These are phyloP conservation scores for Lophotis ruficrista DNA, from an alignment of 2,113 vertebrate species.

Conservation along the genomic window DNA sequence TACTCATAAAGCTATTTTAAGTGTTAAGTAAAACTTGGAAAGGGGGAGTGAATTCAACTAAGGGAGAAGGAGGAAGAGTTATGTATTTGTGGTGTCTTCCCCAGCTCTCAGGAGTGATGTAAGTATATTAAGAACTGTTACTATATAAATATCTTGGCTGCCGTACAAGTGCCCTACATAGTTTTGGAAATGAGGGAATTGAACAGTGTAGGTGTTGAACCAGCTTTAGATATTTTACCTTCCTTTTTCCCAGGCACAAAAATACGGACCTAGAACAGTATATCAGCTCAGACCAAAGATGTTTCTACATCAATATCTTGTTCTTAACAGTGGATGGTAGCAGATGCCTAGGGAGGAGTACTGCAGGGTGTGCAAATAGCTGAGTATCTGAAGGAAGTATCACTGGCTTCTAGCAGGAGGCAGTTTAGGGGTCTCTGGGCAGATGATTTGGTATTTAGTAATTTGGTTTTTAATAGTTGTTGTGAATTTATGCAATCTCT, in stretches of 20 bases:
- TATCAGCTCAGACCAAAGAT: background rate
- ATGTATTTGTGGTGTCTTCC: constrained; percentile 30
- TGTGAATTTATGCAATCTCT: background rate
- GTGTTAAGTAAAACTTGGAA: constrained; percentile 9
- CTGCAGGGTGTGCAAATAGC: background rate
- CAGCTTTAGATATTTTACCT: constrained; percentile 38
- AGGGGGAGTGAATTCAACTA: constrained; percentile 2
- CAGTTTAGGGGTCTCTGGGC: background rate
- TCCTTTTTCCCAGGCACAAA: background rate
- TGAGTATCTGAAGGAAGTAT: background rate
- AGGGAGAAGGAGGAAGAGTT: constrained; percentile 22
- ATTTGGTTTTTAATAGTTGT: background rate
- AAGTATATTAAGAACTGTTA: constrained; percentile 60
- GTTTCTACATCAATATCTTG: background rate
- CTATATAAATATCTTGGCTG: constrained; percentile 61
- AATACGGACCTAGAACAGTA: accelerated
- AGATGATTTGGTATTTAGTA: background rate
- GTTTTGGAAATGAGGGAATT: constrained; percentile 31
- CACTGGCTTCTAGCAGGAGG: background rate
- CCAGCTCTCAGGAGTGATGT: constrained; percentile 30
- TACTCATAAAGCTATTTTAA: constrained; percentile 28
- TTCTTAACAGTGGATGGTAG: background rate
- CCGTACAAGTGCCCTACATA: constrained; percentile 55
- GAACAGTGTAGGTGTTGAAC: constrained; percentile 40
- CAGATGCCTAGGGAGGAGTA: background rate